Percentiles rank a stretch among this genome's conserved stretches.
Evolutionary conservation across 2,888 invertebrate genomes (phyloP).

Genomic region (Chymomyza procnemis): DNA sequence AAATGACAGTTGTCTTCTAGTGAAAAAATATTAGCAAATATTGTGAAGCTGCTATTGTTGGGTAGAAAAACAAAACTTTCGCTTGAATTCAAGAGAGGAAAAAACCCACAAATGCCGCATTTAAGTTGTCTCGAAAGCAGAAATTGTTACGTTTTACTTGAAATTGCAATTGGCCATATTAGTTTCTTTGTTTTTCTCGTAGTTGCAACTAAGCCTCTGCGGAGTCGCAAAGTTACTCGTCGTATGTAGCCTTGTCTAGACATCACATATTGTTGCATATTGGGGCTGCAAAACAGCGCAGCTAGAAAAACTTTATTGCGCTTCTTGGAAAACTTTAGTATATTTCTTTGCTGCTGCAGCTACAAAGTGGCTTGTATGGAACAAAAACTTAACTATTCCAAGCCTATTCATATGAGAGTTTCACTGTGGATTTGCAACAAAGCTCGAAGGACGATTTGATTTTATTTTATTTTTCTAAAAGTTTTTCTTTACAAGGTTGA

Average conservation of each 20-base stretch:
- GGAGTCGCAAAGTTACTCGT: no score
- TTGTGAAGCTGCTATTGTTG: neutral
- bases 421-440: no score
- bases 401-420: no score
- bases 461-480: no score
- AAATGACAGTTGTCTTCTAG: conserved; percentile 18
- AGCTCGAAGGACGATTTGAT: no score
- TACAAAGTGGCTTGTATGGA: no score
- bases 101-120: conserved; percentile 1
- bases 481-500: no score
- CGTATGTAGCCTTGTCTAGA: neutral
- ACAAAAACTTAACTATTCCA: no score
- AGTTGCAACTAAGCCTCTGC: neutral
- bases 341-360: no score
- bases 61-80: neutral
- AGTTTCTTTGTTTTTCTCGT: neutral
- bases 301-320: no score
- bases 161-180: neutral
- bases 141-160: neutral
- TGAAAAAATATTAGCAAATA: neutral
- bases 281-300: no score
- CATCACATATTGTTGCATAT: neutral
- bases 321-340: no score
- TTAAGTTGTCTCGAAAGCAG: neutral
- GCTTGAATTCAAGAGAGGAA: neutral